phyloP scores from a whole-genome alignment of 2,113 vertebrate species.

The Donacobius atricapilla region DNA sequence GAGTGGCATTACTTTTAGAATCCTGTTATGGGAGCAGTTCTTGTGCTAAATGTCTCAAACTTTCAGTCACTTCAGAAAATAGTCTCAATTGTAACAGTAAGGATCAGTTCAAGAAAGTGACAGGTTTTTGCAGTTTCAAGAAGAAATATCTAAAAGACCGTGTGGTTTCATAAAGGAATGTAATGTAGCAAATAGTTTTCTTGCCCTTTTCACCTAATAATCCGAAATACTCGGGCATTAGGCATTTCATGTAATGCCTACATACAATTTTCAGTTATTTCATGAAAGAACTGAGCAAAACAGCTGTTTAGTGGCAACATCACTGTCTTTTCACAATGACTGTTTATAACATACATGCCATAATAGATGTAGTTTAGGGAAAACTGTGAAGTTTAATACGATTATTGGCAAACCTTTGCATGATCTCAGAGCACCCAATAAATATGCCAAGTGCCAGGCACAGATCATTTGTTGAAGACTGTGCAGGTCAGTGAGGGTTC shows the following conservation, averaged over 20 bases:
- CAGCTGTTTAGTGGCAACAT: background rate
- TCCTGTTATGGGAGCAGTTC: constrained; percentile 10
- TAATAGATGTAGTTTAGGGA: fast-evolving
- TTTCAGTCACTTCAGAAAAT: constrained; percentile 23
- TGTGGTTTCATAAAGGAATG: background rate
- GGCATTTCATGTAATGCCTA: background rate
- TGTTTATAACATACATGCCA: background rate
- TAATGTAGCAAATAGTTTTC: background rate
- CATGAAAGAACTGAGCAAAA: background rate
- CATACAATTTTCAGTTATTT: background rate
- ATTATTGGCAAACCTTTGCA: background rate
- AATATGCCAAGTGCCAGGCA: background rate
- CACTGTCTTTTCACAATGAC: background rate
- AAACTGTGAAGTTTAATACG: background rate
- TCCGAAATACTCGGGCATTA: background rate
- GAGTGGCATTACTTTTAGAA: constrained; percentile 1
- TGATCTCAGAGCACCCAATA: background rate
- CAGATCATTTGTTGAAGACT: background rate
- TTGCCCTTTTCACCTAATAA: background rate
- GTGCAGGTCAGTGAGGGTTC: background rate
- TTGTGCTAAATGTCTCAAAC: constrained; percentile 16
- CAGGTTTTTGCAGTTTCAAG: background rate
- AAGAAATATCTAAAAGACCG: background rate
- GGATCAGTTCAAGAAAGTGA: background rate
- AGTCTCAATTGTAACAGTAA: background rate